phyloP scores from a whole-genome alignment of 1,140 invertebrate genomes.

The Drosophila asahinai region DNA sequence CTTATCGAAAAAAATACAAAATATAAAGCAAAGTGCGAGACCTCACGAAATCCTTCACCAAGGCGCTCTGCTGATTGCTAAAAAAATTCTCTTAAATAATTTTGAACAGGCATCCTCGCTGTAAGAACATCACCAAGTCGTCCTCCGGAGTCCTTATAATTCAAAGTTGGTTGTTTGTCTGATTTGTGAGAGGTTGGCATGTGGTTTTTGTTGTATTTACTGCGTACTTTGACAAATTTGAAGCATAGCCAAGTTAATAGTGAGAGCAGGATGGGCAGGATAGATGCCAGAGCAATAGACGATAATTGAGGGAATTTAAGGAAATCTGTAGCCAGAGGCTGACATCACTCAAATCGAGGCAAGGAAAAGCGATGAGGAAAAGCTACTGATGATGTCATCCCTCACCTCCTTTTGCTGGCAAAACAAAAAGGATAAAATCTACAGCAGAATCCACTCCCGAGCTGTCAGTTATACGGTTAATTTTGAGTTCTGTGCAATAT shows the following conservation, averaged over 20 bases:
- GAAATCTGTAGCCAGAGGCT: conserved; percentile 39
- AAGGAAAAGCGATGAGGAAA: neutral
- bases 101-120: no score
- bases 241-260: conserved; percentile 50
- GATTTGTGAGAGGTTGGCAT: conserved; percentile 29
- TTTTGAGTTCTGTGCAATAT: conserved; percentile 32
- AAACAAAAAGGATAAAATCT: conserved; percentile 1
- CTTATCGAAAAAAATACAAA: no score
- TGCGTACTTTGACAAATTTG: conserved; percentile 68
- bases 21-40: no score
- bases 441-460: conserved; percentile 23
- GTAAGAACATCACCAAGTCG: conserved; percentile 12
- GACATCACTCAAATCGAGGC: conserved; percentile 36
- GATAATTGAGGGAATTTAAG: conserved; percentile 42
- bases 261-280: neutral
- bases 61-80: no score
- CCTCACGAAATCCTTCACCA: neutral
- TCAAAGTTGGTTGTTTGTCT: conserved; percentile 15
- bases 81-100: no score
- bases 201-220: conserved; percentile 35
- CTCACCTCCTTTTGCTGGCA: conserved; percentile 1
- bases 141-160: neutral
- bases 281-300: conserved; percentile 9
- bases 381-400: conserved; percentile 19
- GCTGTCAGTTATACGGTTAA: conserved; percentile 43